Conservation (phyloP, 2,113 vertebrate species). For the Thalassoma bifasciatum region DNA sequence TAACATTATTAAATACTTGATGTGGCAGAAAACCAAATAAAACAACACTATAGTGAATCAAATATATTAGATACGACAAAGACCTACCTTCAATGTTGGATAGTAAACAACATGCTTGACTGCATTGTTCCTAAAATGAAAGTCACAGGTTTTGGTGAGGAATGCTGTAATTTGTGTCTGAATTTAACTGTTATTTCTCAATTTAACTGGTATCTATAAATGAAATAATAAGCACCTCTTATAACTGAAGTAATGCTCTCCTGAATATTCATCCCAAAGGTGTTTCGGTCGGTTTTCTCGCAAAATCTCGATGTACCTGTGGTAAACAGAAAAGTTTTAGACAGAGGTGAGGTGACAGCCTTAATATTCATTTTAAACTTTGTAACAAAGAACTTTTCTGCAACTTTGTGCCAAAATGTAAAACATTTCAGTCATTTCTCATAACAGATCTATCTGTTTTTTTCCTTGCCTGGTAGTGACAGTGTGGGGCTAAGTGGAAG, state of each 20-base stretch:
- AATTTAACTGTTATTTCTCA: neutral
- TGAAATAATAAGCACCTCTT: constrained; percentile 88
- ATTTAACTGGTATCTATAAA: neutral
- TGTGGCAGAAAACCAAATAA: neutral
- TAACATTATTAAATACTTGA: neutral
- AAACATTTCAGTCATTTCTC: too few relatives aligned
- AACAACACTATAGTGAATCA: too few relatives aligned
- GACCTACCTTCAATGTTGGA: constrained; percentile 91
- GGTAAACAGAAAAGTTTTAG: constrained; percentile 12
- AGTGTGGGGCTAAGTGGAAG: neutral
- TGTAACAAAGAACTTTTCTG: too few relatives aligned
- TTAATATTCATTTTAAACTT: too few relatives aligned
- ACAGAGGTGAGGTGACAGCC: neutral
- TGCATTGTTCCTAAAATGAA: constrained; percentile 87
- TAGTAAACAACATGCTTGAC: constrained; percentile 91
- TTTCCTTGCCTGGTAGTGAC: too few relatives aligned
- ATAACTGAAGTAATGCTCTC: constrained; percentile 93
- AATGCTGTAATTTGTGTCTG: neutral
- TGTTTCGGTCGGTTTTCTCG: constrained; percentile 92
- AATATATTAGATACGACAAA: too few relatives aligned
- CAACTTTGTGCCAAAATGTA: too few relatives aligned
- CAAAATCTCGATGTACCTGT: constrained; percentile 91
- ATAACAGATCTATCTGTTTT: too few relatives aligned
- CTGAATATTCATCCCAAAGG: constrained; percentile 90
- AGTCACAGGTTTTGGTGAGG: constrained; percentile 2